A percentile compares a stretch with the other conserved stretches of the same genome.
Conservation (phyloP, 1,140 invertebrate species). For the Procambarus clarkii region DNA sequence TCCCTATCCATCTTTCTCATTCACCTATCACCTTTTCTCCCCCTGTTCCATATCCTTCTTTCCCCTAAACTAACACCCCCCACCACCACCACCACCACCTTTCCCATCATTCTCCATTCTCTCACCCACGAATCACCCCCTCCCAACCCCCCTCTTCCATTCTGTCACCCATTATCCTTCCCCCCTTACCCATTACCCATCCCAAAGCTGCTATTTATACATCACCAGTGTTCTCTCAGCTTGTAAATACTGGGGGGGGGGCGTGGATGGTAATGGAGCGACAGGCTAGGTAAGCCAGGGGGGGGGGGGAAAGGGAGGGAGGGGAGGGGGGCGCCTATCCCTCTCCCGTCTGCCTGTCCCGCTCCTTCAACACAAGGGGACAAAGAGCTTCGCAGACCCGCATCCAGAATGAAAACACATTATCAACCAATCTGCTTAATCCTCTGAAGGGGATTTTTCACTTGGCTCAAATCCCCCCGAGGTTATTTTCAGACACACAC, state of each 20-base stretch:
- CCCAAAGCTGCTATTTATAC: not conserved
- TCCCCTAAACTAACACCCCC: not conserved
- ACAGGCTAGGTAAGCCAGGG: too few relatives aligned
- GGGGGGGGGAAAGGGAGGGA: too few relatives aligned
- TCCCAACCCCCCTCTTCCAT: not conserved
- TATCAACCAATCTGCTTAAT: constrained; percentile 52
- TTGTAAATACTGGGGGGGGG: too few relatives aligned
- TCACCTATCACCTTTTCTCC: not conserved
- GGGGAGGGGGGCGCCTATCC: too few relatives aligned
- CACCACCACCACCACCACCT: not conserved
- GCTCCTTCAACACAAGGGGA: not conserved
- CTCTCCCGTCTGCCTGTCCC: not conserved
- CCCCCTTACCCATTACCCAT: not conserved
- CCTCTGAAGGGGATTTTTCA: constrained; percentile 38
- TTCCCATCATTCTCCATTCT: not conserved
- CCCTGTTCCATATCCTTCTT: not conserved
- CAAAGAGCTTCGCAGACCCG: not conserved
- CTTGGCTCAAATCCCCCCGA: constrained; percentile 5
- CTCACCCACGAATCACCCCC: not conserved
- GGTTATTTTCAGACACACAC: constrained; percentile 5
- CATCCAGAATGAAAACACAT: constrained; percentile 45
- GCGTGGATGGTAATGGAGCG: too few relatives aligned
- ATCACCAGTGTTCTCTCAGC: not conserved
- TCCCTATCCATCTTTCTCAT: not conserved
- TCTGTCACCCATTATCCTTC: too few relatives aligned